phyloP scores from a whole-genome alignment of 1,140 invertebrate genomes.

The Batillaria attramentaria region DNA sequence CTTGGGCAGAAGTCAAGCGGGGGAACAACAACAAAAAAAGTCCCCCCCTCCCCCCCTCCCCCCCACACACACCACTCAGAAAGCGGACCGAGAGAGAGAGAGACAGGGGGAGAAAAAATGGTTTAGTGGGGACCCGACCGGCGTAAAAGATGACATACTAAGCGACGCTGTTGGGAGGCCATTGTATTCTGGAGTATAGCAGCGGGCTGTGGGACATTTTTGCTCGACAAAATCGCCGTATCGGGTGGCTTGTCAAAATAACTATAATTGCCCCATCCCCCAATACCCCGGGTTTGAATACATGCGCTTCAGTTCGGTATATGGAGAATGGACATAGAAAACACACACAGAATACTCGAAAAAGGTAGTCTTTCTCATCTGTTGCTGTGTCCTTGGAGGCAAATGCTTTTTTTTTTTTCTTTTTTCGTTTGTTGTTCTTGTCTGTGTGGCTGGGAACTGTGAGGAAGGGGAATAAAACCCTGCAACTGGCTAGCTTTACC shows the following conservation, averaged over 20 bases:
- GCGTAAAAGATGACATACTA: background rate
- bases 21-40: background rate
- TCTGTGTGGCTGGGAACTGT: too few species aligned
- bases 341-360: too few species aligned
- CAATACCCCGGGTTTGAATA: too few species aligned
- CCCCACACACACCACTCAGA: background rate
- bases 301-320: too few species aligned
- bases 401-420: too few species aligned
- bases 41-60: background rate
- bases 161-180: background rate
- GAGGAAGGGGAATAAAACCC: too few species aligned
- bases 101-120: background rate
- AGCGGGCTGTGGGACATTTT: background rate
- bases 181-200: background rate
- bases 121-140: background rate
- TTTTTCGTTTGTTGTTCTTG: too few species aligned
- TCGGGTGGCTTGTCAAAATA: slow-evolving; percentile 25
- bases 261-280: slow-evolving; percentile 20
- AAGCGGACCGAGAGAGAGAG: background rate
- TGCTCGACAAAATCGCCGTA: background rate
- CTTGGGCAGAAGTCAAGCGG: too few species aligned
- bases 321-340: too few species aligned
- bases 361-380: too few species aligned
- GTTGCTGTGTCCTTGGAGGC: too few species aligned
- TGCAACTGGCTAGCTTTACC: too few species aligned